Base-by-base conservation (phyloP, 2,113 vertebrate genomes). In the Oreotragus oreotragus region DNA sequence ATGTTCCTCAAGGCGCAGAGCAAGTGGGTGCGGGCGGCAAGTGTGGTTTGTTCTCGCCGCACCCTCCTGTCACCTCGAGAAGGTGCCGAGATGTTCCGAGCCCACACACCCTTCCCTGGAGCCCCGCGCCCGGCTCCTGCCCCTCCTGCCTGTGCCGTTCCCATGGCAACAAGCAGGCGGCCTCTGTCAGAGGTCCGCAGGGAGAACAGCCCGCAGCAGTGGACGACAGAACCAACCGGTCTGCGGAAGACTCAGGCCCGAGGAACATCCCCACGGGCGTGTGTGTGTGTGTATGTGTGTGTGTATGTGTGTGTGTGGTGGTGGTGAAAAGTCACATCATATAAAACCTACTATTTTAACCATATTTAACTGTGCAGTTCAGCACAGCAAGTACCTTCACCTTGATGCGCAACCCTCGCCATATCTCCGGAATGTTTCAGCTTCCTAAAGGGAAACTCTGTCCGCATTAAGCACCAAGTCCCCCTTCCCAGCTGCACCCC, bases 1-100 rank as follows among this genome's bases (percentile, higher is more conserved):
- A 28, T 3, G 0, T 11, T 7, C 30, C 47, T 55, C 28, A 2
- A 0, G 1, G 1, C 36, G 3, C 76, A 10, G 51, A 57, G 0
- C 0, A 33, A 21, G 23, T 39, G 25, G 23, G 45, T 0, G 17
- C 3, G 3, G 5, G 28, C 10, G 10, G 16, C 21, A 23, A 36
- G 17, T 2, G 2, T 2, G 7, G 16, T 39, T 25, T 12, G 36
- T 28, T 39, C 64, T 79, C 27, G 53, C 43, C 49, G 11, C 64
- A 45, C 1, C 39, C 53, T 62, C 3, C 0, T 15, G 2, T 7
- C 33, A 28, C 16, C 33, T 55, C 9, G 33, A 19, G 1, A 30
- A 9, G 7, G 33, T 49, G 28, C 79, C 0, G 13, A 55, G 64
- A 15, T 2, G 2, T 43, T 73, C 70, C 7, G 47, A 53, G 19